Base-by-base conservation (phyloP, 2,797 vertebrate species). In the Meriones psammophilus region DNA sequence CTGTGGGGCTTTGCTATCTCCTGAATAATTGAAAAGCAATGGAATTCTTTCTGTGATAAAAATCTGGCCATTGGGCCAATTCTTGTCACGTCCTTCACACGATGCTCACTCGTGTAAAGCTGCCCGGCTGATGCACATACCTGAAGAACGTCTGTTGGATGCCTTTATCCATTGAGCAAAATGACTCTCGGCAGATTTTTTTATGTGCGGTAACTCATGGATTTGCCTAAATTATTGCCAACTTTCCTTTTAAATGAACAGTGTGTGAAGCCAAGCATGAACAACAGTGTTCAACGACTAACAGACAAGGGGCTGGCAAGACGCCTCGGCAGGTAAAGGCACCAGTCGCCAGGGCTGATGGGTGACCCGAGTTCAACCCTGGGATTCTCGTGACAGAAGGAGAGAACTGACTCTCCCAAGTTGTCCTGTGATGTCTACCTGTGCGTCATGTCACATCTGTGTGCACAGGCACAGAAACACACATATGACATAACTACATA, bases 11-110 rank as follows among this genome's bases (percentile, higher is more conserved):
- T 95, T 96, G 68, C 86, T 93, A 94, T 68, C 56, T 92, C 95
- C n/a, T 95, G 94, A 96, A 95, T 96, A 96, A 97, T 95, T 97
- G 81, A 96, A 90, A 92, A 97, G 92, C 60, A 94, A 46, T 50
- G 46, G 91, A 89, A 97, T 96, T 94, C 71, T 89, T 97, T 89
- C 79, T 94, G 85, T 96, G 96, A 96, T 97, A 97, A 96, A 94
- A 97, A 97, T 96, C 95, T 97, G 88, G 69, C 83, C 87, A 42
- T 54, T 91, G 66, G 66, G 79, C 79, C 88, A 94, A 91, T 91
- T 89, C 92, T 92, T 68, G 20, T 91, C 94, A 30, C 33, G 46
- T 94, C 89, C 89, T 81, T 92, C 87, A 95, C 2, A 1, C 54
- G 62, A 86, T 91, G 76, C n/a, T 91, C 76, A 80, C 83, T 42